Evolutionary conservation across 2,797 vertebrate species (phyloP).

Genomic region (Hapalemur alaotrensis): DNA sequence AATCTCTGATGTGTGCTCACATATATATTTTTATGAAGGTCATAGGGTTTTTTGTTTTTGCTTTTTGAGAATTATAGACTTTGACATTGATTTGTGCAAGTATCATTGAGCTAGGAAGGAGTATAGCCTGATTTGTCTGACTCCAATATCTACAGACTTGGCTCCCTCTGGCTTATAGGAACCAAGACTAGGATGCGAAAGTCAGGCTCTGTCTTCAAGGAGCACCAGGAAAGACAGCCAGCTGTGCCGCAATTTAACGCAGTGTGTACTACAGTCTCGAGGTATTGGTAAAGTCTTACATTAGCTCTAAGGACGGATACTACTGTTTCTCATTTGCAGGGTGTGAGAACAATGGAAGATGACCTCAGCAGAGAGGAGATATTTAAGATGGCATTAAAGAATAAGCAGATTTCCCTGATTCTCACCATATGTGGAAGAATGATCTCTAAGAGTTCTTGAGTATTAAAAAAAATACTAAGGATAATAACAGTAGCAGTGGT

Average conservation of each 20-base stretch:
- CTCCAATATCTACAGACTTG: background rate
- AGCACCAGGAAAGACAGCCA: background rate
- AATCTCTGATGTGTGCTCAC: background rate
- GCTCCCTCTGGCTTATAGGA: background rate
- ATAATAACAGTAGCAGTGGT: background rate
- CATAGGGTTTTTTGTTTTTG: background rate
- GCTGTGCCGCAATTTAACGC: fast-evolving
- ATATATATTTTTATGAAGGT: background rate
- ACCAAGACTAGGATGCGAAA: background rate
- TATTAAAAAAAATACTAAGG: background rate
- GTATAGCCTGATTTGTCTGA: background rate
- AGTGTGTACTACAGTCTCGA: fast-evolving
- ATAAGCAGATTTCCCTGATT: background rate
- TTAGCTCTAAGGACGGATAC: background rate
- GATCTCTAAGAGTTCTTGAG: background rate
- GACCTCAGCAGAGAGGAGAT: background rate
- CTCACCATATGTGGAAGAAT: background rate
- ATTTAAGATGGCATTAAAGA: background rate
- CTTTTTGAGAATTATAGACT: background rate
- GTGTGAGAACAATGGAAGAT: background rate
- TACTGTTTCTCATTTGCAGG: background rate
- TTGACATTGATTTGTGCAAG: background rate
- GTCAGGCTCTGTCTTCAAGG: too few species aligned
- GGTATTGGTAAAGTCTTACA: background rate
- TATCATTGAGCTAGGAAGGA: background rate